phyloP scores from a whole-genome alignment of 2,797 vertebrate genomes.

The Chromis chromis region DNA sequence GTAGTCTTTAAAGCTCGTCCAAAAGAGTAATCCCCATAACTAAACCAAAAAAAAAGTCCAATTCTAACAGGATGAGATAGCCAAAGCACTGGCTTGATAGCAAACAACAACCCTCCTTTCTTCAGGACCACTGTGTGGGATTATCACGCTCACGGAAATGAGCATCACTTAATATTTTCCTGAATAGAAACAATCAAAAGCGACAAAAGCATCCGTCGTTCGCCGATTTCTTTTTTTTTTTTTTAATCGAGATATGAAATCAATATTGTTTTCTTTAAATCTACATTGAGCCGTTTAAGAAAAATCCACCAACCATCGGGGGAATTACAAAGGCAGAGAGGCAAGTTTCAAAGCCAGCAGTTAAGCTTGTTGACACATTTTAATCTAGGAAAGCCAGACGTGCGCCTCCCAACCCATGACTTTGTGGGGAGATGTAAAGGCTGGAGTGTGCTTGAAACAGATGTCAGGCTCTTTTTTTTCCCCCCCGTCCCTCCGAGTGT shows the following conservation, averaged over 20 bases:
- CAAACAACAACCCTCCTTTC: conserved; percentile 62
- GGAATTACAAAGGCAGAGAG: conserved; percentile 73
- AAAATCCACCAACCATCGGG: conserved; percentile 74
- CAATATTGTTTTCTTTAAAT: not conserved
- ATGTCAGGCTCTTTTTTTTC: conserved; percentile 67
- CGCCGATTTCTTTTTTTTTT: no score
- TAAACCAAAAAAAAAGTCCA: conserved; percentile 60
- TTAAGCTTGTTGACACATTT: conserved; percentile 83
- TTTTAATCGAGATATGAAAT: not conserved
- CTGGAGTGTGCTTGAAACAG: conserved; percentile 80
- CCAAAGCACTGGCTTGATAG: conserved; percentile 70
- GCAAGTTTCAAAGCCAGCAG: conserved; percentile 77
- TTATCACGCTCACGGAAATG: conserved; percentile 50
- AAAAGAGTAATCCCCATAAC: conserved; percentile 80
- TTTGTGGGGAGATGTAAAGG: conserved; percentile 78
- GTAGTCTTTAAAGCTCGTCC: conserved; percentile 77
- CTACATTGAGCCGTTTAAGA: conserved; percentile 55
- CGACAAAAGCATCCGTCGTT: not conserved
- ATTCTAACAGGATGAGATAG: conserved; percentile 71
- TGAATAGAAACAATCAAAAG: conserved; percentile 33
- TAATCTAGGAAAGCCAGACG: conserved; percentile 82
- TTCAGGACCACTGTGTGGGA: conserved; percentile 51
- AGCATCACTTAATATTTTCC: conserved; percentile 46
- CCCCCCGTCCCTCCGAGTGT: conserved; percentile 67
- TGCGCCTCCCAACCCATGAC: conserved; percentile 73